These are phyloP conservation scores for Bursaphelenchus okinawaensis DNA, from an alignment of 2,888 invertebrate genomes.

Conservation along the genomic window DNA sequence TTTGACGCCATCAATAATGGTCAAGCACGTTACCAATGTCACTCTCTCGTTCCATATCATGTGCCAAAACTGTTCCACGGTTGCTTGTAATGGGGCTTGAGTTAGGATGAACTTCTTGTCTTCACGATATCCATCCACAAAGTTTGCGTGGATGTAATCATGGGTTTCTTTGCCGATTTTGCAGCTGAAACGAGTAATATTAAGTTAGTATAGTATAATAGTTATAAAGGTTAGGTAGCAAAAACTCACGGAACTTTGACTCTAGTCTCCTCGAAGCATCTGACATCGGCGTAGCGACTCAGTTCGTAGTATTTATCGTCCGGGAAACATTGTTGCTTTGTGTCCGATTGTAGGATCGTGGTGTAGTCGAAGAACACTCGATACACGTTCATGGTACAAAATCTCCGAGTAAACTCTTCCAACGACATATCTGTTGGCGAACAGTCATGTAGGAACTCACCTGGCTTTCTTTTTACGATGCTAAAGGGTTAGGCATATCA, in stretches of 20 bases:
- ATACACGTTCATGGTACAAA: constrained; percentile 21
- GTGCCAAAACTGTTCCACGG: constrained; percentile 38
- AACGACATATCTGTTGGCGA: constrained; percentile 8
- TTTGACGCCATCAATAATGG: constrained; percentile 25
- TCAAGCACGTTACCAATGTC: constrained; percentile 29
- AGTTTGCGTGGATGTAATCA: constrained; percentile 41
- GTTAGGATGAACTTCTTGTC: constrained; percentile 36
- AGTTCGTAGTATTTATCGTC: constrained; percentile 18
- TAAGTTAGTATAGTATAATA: background rate
- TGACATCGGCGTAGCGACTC: constrained; percentile 35
- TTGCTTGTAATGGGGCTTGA: constrained; percentile 28
- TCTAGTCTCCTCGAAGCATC: constrained; percentile 34
- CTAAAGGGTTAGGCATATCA: too few species aligned
- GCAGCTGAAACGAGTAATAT: background rate
- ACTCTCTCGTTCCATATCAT: constrained; percentile 40
- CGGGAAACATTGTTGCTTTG: constrained; percentile 9
- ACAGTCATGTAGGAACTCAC: constrained; percentile 21
- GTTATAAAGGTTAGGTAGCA: background rate
- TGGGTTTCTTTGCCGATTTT: constrained; percentile 18
- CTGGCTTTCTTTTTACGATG: too few species aligned
- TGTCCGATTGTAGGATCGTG: constrained; percentile 14
- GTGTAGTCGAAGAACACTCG: constrained; percentile 26
- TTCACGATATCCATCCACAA: constrained; percentile 41
- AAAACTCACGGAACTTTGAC: constrained; percentile 27
- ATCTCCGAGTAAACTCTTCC: constrained; percentile 11